These are phyloP conservation scores for Rhea americana DNA, from an alignment of 2,113 vertebrate species.

Conservation along the genomic window DNA sequence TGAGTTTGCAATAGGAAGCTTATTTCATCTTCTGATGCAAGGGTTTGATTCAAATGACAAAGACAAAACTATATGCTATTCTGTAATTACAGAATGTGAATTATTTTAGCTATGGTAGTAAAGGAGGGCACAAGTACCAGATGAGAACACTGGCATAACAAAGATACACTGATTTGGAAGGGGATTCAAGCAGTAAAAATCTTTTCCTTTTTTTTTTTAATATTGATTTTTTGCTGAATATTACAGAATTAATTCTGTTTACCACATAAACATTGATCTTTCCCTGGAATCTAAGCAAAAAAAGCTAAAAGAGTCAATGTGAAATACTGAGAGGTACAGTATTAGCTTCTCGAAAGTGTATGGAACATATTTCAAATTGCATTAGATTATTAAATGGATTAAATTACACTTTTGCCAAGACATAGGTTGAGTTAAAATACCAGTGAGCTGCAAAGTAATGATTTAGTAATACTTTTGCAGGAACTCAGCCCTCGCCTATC, in stretches of 20 bases:
- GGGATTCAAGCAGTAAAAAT: neutral
- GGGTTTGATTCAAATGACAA: neutral
- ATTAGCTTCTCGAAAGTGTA: neutral
- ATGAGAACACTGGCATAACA: neutral
- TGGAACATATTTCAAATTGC: neutral
- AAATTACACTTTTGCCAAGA: neutral
- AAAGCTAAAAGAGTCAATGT: neutral
- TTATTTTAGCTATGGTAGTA: neutral
- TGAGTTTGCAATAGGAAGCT: neutral
- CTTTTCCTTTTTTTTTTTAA: neutral
- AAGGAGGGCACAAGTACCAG: neutral
- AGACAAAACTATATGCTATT: neutral
- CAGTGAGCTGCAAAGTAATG: neutral
- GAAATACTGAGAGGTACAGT: neutral
- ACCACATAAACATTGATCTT: neutral
- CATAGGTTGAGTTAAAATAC: neutral
- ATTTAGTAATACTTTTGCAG: neutral
- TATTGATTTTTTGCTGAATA: neutral
- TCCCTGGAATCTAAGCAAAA: neutral
- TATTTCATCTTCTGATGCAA: neutral
- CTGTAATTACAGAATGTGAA: neutral
- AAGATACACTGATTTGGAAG: neutral
- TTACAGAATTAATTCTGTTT: constrained; percentile 9
- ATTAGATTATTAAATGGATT: neutral
- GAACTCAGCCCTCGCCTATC: neutral